Evolutionary conservation across 2,888 invertebrate species (phyloP).

Genomic region (Boloria euphrosyne): DNA sequence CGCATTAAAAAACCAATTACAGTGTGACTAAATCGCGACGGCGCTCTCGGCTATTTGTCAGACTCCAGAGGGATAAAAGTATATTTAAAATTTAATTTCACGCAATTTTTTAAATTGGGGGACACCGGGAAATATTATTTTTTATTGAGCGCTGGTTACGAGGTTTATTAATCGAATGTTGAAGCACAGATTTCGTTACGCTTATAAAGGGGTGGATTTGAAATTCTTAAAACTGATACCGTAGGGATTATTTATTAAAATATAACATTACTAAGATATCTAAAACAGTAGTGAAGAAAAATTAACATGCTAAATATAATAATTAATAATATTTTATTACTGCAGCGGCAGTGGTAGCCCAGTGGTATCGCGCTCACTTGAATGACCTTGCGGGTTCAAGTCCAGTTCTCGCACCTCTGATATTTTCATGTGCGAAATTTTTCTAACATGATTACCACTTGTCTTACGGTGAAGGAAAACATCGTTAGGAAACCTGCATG

Average conservation of each 20-base stretch:
- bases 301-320: too few relatives aligned
- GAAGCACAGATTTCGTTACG: conserved; percentile 36
- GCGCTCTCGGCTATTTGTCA: conserved; percentile 79
- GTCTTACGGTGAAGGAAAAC: too few relatives aligned
- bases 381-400: too few relatives aligned
- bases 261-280: background rate
- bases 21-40: conserved; percentile 77
- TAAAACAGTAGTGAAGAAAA: background rate
- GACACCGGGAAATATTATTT: conserved; percentile 67
- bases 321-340: too few relatives aligned
- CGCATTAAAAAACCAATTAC: conserved; percentile 83
- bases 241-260: too few relatives aligned
- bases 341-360: too few relatives aligned
- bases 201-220: conserved; percentile 25
- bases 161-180: conserved; percentile 67
- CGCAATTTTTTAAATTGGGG: conserved; percentile 79
- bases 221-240: conserved; percentile 1
- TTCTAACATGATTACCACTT: too few relatives aligned
- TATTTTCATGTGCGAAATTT: too few relatives aligned
- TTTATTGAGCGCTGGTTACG: conserved; percentile 66
- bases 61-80: conserved; percentile 78
- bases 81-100: conserved; percentile 82
- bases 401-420: too few relatives aligned
- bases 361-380: too few relatives aligned
- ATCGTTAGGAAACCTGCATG: too few relatives aligned